Conservation (phyloP, 2,113 vertebrate genomes). For the Stegastes partitus region DNA sequence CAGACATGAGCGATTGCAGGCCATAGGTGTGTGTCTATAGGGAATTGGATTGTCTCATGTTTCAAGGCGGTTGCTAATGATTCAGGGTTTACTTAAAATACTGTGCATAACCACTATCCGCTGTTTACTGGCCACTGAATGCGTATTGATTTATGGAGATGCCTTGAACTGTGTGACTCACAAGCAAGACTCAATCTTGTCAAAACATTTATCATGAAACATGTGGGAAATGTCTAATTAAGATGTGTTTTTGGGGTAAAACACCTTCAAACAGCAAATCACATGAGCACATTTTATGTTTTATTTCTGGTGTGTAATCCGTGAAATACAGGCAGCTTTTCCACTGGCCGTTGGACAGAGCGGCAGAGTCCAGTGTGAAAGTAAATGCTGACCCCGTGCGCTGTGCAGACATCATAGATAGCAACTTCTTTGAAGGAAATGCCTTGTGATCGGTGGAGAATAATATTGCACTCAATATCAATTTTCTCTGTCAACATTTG, state of each 20-base stretch:
- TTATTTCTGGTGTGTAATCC: neutral
- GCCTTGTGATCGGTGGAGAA: constrained; percentile 63
- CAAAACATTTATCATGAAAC: neutral
- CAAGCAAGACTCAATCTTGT: neutral
- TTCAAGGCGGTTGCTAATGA: constrained; percentile 58
- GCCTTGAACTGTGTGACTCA: constrained; percentile 26
- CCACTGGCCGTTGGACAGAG: neutral
- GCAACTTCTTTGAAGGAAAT: constrained; percentile 48
- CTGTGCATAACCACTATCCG: constrained; percentile 46
- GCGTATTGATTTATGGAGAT: constrained; percentile 57
- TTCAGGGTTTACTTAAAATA: constrained; percentile 71
- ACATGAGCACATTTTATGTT: too few species aligned
- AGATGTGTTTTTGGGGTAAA: neutral
- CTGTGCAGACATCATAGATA: constrained; percentile 10
- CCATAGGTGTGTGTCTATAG: constrained; percentile 38
- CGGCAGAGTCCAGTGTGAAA: neutral
- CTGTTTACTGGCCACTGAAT: constrained; percentile 33
- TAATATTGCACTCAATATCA: constrained; percentile 72
- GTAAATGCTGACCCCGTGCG: too few species aligned
- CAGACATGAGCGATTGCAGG: constrained; percentile 62
- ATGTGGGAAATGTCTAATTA: too few species aligned
- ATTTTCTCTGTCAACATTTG: constrained; percentile 79
- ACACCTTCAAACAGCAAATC: too few species aligned
- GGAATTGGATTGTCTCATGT: constrained; percentile 57
- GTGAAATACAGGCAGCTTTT: neutral